phyloP scores from a whole-genome alignment of 2,888 invertebrate species.

The Agrotis exclamationis region DNA sequence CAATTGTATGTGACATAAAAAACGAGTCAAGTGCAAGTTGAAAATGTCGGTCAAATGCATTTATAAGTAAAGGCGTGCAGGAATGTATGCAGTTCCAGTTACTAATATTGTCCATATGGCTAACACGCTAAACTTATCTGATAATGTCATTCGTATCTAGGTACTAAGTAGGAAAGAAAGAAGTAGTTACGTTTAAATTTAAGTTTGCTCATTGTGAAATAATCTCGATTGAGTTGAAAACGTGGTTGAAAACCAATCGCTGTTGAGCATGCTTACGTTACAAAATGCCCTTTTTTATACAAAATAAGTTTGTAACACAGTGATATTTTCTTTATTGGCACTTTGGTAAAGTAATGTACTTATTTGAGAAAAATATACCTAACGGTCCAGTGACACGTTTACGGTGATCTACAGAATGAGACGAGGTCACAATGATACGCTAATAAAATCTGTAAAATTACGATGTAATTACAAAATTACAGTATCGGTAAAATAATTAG shows the following conservation, averaged over 20 bases:
- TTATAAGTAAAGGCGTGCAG: slow-evolving; percentile 6
- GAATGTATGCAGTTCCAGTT: slow-evolving; percentile 10
- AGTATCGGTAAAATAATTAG: slow-evolving; percentile 74
- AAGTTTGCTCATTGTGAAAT: background rate
- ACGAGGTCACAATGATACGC: slow-evolving; percentile 75
- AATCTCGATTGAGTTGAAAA: background rate
- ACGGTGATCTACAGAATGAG: slow-evolving; percentile 65
- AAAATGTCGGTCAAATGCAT: slow-evolving; percentile 37
- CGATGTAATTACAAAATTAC: slow-evolving; percentile 77
- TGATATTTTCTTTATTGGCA: background rate
- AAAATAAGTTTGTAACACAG: background rate
- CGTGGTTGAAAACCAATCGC: background rate
- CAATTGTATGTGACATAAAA: slow-evolving; percentile 71
- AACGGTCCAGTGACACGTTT: slow-evolving; percentile 71
- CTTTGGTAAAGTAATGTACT: background rate
- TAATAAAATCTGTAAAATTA: slow-evolving; percentile 73
- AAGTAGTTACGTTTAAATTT: no score
- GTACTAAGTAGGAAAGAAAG: background rate
- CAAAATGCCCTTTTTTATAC: background rate
- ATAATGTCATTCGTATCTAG: background rate
- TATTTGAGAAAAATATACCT: slow-evolving; percentile 49
- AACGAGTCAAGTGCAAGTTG: slow-evolving; percentile 52
- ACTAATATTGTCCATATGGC: slow-evolving; percentile 16
- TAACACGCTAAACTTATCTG: slow-evolving; percentile 1
- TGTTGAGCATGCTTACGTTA: no score